Evolutionary conservation across 2,888 invertebrate species (phyloP).

Genomic region (Margaritifera margaritifera): DNA sequence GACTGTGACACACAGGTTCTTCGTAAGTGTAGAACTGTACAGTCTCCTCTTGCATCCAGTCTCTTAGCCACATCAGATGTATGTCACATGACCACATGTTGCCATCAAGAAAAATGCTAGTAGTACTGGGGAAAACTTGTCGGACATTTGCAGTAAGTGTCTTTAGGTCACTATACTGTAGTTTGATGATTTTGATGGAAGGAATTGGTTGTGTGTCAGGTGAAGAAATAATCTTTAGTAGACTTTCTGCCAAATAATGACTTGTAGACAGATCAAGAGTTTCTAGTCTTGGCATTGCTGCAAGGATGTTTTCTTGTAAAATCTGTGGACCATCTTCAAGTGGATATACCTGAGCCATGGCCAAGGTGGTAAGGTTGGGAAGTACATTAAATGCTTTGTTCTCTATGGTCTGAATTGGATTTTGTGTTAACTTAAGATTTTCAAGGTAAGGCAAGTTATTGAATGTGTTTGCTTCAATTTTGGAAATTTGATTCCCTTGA

Average conservation of each 20-base stretch:
- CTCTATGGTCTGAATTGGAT: conserved; percentile 53
- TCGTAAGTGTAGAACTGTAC: conserved; percentile 70
- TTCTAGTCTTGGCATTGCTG: conserved; percentile 46
- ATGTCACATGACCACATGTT: conserved; percentile 82
- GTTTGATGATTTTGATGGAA: conserved; percentile 77
- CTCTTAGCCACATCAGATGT: conserved; percentile 69
- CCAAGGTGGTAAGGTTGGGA: conserved; percentile 43
- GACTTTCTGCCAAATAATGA: conserved; percentile 43
- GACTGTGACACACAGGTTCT: conserved; percentile 73
- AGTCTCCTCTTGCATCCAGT: conserved; percentile 78
- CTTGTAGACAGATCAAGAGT: conserved; percentile 55
- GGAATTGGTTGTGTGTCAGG: conserved; percentile 7
- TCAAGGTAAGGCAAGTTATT: conserved; percentile 45
- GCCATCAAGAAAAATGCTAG: conserved; percentile 80
- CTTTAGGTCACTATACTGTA: conserved; percentile 79
- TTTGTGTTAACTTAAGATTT: conserved; percentile 52
- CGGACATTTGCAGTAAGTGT: conserved; percentile 81
- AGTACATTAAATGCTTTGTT: conserved; percentile 46
- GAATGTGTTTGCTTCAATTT: conserved; percentile 49
- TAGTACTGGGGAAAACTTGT: conserved; percentile 81
- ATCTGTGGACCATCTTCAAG: conserved; percentile 22
- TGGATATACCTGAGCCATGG: conserved; percentile 44
- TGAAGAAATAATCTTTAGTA: conserved; percentile 34
- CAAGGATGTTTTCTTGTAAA: conserved; percentile 45
- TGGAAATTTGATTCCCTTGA: conserved; percentile 48